Conservation (phyloP, 53 echinoderm and acorn worm genomes). For the Astropecten irregularis region DNA sequence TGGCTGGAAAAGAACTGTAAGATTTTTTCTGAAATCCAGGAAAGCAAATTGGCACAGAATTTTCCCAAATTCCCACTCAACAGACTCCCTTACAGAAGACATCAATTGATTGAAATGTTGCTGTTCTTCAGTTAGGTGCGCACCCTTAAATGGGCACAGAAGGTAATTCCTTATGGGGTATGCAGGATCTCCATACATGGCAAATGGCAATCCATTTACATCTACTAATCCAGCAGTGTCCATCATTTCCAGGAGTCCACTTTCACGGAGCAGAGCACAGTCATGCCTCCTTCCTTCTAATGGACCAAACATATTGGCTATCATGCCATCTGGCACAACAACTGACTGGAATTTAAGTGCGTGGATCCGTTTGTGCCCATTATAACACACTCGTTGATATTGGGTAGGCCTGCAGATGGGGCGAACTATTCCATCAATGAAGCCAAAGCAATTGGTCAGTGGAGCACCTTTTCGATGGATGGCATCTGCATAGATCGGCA, state of each 20-base stretch:
- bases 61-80: constrained; percentile 45
- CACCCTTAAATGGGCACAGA: constrained; percentile 32
- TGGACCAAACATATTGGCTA: constrained; percentile 55
- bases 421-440: constrained; percentile 59
- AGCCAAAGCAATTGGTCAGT: constrained; percentile 62
- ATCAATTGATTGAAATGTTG: constrained; percentile 22
- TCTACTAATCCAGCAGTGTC: constrained; percentile 23
- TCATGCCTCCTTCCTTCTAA: constrained; percentile 64
- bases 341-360: constrained; percentile 53
- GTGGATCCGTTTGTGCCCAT: constrained; percentile 56
- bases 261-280: constrained; percentile 49
- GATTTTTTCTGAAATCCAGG: constrained; percentile 50
- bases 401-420: constrained; percentile 48
- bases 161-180: constrained; percentile 47
- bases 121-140: constrained; percentile 28
- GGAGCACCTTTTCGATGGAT: constrained; percentile 46
- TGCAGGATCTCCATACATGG: constrained; percentile 63
- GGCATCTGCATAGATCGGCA: constrained; percentile 18
- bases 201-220: constrained; percentile 48
- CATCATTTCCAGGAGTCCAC: constrained; percentile 41
- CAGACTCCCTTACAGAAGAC: constrained; percentile 30
- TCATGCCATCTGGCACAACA: constrained; percentile 55
- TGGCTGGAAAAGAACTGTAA: constrained; percentile 19
- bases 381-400: constrained; percentile 41
- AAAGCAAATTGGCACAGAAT: constrained; percentile 36